These are phyloP conservation scores for Jacana jacana DNA, from an alignment of 2,113 vertebrate genomes.

Conservation along the genomic window DNA sequence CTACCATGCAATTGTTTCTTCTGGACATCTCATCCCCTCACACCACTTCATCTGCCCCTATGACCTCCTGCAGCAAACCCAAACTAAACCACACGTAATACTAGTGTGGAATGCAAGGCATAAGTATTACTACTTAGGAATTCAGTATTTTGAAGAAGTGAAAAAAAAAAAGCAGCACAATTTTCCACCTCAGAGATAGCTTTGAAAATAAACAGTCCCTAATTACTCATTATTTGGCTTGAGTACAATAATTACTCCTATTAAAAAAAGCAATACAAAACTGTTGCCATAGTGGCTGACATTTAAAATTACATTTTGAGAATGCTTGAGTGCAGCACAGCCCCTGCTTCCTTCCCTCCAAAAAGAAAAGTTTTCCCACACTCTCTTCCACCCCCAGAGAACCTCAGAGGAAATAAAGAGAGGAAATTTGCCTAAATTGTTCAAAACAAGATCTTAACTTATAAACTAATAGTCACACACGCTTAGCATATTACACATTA, in stretches of 20 bases:
- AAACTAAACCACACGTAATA: background rate
- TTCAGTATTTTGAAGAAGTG: background rate
- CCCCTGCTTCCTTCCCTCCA: conserved; percentile 9
- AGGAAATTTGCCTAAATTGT: conserved; percentile 17
- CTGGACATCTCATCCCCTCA: background rate
- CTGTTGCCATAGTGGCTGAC: conserved; percentile 31
- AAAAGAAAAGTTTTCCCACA: conserved; percentile 9
- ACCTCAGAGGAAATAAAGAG: background rate
- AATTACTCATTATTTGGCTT: conserved; percentile 43
- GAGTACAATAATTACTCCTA: conserved; percentile 11
- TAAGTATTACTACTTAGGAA: background rate
- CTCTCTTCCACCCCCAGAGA: background rate
- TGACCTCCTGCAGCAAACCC: background rate
- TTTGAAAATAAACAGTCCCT: conserved; percentile 39
- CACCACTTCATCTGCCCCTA: background rate
- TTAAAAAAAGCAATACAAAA: conserved; percentile 37
- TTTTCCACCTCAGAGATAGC: background rate
- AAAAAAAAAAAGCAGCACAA: background rate
- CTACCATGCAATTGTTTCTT: background rate
- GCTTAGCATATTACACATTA: background rate
- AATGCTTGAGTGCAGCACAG: background rate
- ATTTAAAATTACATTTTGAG: conserved; percentile 33
- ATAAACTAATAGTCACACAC: background rate
- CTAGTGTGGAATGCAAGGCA: background rate
- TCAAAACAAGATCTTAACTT: background rate